Evolutionary conservation across 2,888 invertebrate species (phyloP).

Genomic region (Phalera bucephala): DNA sequence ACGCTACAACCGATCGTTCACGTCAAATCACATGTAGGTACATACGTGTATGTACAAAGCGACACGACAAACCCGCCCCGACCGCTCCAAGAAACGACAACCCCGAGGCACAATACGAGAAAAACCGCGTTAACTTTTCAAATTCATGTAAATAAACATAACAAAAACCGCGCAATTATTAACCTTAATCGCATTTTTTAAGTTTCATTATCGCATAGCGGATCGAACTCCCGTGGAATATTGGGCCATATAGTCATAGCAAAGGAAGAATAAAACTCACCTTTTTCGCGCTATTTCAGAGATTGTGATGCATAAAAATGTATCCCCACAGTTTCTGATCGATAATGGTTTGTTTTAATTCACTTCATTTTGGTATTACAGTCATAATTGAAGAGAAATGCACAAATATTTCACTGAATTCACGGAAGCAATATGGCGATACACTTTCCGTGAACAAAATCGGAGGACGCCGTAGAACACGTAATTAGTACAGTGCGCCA

Average conservation of each 20-base stretch:
- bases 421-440: constrained; percentile 83
- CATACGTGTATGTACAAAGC: constrained; percentile 75
- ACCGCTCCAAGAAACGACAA: constrained; percentile 51
- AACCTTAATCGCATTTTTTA: constrained; percentile 84
- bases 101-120: constrained; percentile 58
- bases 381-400: constrained; percentile 80
- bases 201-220: constrained; percentile 85
- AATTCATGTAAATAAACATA: constrained; percentile 84
- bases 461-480: constrained; percentile 82
- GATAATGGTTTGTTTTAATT: constrained; percentile 62
- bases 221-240: constrained; percentile 84
- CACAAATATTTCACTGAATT: constrained; percentile 76
- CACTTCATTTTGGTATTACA: constrained; percentile 77
- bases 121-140: constrained; percentile 81
- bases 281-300: constrained; percentile 64
- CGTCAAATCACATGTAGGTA: constrained; percentile 78
- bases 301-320: constrained; percentile 55
- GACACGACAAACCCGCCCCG: constrained; percentile 70
- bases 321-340: constrained; percentile 50
- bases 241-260: constrained; percentile 84
- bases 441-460: constrained; percentile 81
- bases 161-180: constrained; percentile 84
- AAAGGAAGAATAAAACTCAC: constrained; percentile 79
- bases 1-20: constrained; percentile 73
- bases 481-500: constrained; percentile 79